Evolutionary conservation across 2,888 invertebrate genomes (phyloP).

Genomic region (Zygaena filipendulae): DNA sequence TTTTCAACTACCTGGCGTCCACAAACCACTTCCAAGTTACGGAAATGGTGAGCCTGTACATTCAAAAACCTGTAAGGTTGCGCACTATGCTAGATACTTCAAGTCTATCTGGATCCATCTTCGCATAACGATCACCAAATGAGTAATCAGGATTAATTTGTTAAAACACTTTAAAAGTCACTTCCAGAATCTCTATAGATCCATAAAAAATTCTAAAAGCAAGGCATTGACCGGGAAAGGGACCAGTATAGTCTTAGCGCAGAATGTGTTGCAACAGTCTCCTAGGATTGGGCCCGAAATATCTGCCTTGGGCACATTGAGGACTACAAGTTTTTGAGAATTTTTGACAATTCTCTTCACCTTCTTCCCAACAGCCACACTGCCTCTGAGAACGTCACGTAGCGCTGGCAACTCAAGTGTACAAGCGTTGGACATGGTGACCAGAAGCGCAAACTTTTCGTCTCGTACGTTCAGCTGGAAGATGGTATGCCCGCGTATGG

Average conservation of each 20-base stretch:
- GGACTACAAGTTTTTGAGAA: slow-evolving; percentile 95
- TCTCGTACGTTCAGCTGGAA: slow-evolving; percentile 87
- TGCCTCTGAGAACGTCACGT: slow-evolving; percentile 90
- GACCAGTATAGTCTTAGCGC: slow-evolving; percentile 96
- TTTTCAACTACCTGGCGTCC: slow-evolving; percentile 88
- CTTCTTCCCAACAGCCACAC: slow-evolving; percentile 99
- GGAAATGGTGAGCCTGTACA: slow-evolving; percentile 91
- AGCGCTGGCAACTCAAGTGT: slow-evolving; percentile 89
- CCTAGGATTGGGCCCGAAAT: slow-evolving; percentile 91
- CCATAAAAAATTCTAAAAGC: slow-evolving; percentile 97
- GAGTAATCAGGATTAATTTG: slow-evolving; percentile 83
- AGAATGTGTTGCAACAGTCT: slow-evolving; percentile 96
- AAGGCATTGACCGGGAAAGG: slow-evolving; percentile 93
- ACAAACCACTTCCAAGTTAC: slow-evolving; percentile 93
- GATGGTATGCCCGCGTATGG: slow-evolving; percentile 92
- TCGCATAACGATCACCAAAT: slow-evolving; percentile 80
- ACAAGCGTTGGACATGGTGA: slow-evolving; percentile 87
- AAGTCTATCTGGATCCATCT: slow-evolving; percentile 87
- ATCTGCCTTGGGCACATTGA: slow-evolving; percentile 93
- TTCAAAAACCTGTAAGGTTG: slow-evolving; percentile 93
- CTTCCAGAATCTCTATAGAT: slow-evolving; percentile 88
- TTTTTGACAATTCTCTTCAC: slow-evolving; percentile 91
- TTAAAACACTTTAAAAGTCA: slow-evolving; percentile 90
- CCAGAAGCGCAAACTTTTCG: slow-evolving; percentile 86
- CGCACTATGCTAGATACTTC: slow-evolving; percentile 92